These are phyloP conservation scores for Chlamydotis undulata DNA, from an alignment of 2,113 vertebrate species.

Conservation along the genomic window DNA sequence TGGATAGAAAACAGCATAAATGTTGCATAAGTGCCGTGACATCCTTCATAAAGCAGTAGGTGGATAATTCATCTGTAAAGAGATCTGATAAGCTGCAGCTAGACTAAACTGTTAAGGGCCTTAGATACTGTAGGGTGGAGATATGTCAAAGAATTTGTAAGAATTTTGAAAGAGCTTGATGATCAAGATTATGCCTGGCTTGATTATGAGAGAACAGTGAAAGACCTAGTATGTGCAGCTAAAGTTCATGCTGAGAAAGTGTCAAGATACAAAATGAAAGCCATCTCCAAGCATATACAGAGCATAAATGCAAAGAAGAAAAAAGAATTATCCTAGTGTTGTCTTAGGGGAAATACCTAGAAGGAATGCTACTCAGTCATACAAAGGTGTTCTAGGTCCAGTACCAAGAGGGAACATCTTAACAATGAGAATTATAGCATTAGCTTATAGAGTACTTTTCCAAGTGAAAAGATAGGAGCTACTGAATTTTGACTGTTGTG, in stretches of 20 bases:
- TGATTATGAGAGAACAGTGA: background rate
- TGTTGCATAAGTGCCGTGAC: background rate
- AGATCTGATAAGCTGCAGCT: slow-evolving; percentile 11
- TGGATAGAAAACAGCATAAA: slow-evolving; percentile 42
- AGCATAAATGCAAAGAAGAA: background rate
- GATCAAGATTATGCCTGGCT: background rate
- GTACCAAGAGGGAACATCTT: background rate
- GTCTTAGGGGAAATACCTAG: background rate
- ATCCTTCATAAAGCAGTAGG: slow-evolving; percentile 38
- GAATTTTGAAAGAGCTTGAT: slow-evolving; percentile 4
- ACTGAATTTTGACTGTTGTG: background rate
- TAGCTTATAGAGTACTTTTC: background rate
- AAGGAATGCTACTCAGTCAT: background rate
- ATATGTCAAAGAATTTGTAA: background rate
- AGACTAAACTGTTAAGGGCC: background rate
- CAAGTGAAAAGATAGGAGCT: background rate
- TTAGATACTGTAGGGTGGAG: slow-evolving; percentile 5
- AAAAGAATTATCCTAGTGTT: background rate
- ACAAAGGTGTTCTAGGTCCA: background rate
- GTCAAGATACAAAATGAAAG: background rate
- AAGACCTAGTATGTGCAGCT: background rate
- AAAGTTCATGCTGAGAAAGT: background rate
- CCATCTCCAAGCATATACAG: background rate
- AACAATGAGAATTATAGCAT: background rate
- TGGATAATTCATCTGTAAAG: slow-evolving; percentile 31